phyloP scores from a whole-genome alignment of 2,113 vertebrate genomes.

The Pristiophorus japonicus region DNA sequence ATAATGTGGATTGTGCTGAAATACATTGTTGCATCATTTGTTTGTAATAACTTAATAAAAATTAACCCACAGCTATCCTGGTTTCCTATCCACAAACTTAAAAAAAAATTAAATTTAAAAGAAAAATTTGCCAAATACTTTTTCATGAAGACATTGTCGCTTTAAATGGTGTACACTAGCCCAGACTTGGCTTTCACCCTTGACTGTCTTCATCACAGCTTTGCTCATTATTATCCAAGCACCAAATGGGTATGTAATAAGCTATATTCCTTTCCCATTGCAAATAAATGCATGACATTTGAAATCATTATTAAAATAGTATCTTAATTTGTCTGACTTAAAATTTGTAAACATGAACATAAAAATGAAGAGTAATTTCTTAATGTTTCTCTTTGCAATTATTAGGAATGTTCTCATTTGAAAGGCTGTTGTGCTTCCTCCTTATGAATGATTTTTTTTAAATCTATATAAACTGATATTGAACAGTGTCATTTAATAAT shows the following conservation, averaged over 20 bases:
- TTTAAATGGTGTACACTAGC: conserved; percentile 11
- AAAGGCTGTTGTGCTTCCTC: conserved; percentile 35
- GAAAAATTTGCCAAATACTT: conserved; percentile 8
- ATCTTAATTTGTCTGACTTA: background rate
- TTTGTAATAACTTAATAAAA: background rate
- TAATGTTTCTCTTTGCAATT: conserved; percentile 15
- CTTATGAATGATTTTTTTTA: conserved; percentile 17
- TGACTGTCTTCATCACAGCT: background rate
- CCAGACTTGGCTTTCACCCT: background rate
- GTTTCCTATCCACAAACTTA: background rate
- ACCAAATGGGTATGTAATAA: conserved; percentile 26
- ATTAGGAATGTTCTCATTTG: conserved; percentile 7
- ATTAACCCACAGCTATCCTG: background rate
- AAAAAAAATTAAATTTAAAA: too few relatives aligned
- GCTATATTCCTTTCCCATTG: background rate
- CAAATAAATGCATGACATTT: conserved; percentile 22
- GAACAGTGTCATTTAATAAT: conserved; percentile 9
- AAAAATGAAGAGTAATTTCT: background rate
- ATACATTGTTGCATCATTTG: background rate
- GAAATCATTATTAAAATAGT: background rate
- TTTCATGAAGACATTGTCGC: background rate
- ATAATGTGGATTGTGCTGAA: background rate
- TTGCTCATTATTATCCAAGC: conserved; percentile 6
- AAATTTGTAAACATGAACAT: conserved; percentile 20
- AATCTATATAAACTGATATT: background rate